Evolutionary conservation across 2,888 invertebrate species (phyloP).

Genomic region (Drosophila tanythrix): DNA sequence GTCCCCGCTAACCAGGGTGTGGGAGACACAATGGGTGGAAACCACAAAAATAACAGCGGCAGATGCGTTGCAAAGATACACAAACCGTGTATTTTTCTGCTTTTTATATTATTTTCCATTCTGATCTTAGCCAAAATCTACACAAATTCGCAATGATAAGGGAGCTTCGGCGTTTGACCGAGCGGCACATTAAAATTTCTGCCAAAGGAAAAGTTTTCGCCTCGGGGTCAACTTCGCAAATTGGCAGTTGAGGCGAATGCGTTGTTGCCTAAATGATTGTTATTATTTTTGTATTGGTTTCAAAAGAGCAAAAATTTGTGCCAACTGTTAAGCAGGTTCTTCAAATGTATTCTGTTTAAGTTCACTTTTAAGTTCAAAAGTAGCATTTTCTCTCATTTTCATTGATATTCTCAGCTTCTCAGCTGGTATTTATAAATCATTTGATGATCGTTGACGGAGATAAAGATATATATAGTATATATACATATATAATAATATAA

Average conservation of each 20-base stretch:
- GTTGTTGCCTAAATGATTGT: constrained; percentile 44
- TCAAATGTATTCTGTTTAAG: not conserved
- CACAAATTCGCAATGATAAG: constrained; percentile 67
- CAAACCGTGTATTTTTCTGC: constrained; percentile 31
- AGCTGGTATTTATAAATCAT: constrained; percentile 4
- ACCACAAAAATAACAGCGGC: constrained; percentile 3
- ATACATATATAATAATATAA: too few relatives aligned
- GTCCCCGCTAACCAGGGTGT: constrained; percentile 16
- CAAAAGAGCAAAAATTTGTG: not conserved
- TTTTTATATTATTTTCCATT: constrained; percentile 29
- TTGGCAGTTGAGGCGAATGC: constrained; percentile 60
- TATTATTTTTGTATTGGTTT: constrained; percentile 55
- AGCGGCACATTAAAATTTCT: constrained; percentile 63
- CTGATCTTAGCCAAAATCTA: constrained; percentile 59
- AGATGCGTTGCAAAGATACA: constrained; percentile 58
- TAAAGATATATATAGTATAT: constrained; percentile 10
- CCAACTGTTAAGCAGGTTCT: constrained; percentile 12
- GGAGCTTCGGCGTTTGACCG: constrained; percentile 29
- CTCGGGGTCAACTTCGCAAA: constrained; percentile 46
- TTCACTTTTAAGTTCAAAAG: constrained; percentile 8
- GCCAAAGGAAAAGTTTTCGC: constrained; percentile 38
- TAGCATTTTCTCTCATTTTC: not conserved
- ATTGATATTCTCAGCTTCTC: constrained; percentile 16
- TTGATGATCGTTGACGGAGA: constrained; percentile 5
- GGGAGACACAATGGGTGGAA: constrained; percentile 15